Evolutionary conservation across 2,888 invertebrate species (phyloP).

Genomic region (Patella pellucida): DNA sequence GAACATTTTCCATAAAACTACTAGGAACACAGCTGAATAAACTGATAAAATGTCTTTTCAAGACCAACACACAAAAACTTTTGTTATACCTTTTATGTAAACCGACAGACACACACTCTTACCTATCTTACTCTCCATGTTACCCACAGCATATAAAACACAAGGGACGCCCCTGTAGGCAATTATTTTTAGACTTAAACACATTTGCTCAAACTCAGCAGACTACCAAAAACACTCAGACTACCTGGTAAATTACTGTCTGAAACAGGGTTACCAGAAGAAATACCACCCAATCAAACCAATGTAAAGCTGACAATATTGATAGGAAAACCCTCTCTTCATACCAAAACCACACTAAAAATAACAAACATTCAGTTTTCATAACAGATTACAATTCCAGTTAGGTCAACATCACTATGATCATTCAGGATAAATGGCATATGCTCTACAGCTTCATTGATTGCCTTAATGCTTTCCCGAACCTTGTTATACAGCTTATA

Average conservation of each 20-base stretch:
- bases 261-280: neutral
- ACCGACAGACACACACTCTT: neutral
- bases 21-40: neutral
- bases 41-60: neutral
- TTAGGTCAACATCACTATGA: no score
- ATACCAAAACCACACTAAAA: no score
- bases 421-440: no score
- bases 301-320: neutral
- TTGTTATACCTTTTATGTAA: neutral
- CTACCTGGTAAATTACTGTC: neutral
- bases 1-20: neutral
- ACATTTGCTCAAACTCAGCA: neutral
- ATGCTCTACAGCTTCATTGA: no score
- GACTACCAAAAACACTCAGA: neutral
- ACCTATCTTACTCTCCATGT: neutral
- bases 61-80: neutral
- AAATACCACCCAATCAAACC: neutral
- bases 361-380: no score
- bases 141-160: neutral
- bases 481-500: no score
- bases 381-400: no score
- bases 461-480: no score
- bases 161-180: neutral
- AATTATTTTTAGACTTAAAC: neutral
- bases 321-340: no score